phyloP scores from a whole-genome alignment of 1,140 invertebrate species.

The Temnothorax nylanderi region DNA sequence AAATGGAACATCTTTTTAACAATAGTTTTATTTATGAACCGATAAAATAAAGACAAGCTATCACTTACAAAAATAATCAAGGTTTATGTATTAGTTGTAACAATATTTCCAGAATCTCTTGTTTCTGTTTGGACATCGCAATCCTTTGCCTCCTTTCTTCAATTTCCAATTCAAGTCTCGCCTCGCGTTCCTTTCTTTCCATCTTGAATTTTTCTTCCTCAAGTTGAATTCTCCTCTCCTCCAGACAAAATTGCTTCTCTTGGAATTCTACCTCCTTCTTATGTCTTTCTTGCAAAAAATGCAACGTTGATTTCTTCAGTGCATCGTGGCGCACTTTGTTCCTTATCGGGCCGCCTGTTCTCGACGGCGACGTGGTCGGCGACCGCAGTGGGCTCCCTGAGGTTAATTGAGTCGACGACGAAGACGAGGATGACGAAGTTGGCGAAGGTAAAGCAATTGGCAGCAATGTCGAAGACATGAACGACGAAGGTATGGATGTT shows the following conservation, averaged over 20 bases:
- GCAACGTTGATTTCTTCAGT: constrained; percentile 34
- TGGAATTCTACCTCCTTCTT: constrained; percentile 38
- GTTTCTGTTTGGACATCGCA: constrained; percentile 39
- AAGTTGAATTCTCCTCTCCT: constrained; percentile 47
- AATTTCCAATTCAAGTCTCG: constrained; percentile 45
- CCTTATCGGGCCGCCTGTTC: constrained; percentile 43
- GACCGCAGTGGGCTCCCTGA: constrained; percentile 23
- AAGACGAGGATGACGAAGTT: constrained; percentile 34
- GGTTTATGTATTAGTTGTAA: constrained; percentile 57
- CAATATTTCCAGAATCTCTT: constrained; percentile 53
- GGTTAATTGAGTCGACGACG: constrained; percentile 15
- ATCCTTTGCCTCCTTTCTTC: constrained; percentile 50
- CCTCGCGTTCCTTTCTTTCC: constrained; percentile 40
- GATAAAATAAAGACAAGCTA: constrained; percentile 40
- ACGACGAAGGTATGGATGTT: background rate
- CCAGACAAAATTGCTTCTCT: constrained; percentile 37
- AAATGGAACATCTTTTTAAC: background rate
- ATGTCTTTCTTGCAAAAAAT: constrained; percentile 42
- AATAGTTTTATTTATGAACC: constrained; percentile 55
- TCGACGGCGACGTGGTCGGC: constrained; percentile 3
- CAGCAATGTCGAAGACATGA: constrained; percentile 23
- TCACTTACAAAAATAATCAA: constrained; percentile 53
- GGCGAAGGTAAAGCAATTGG: constrained; percentile 47
- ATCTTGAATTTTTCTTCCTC: constrained; percentile 49
- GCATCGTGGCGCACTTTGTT: constrained; percentile 32